Percentiles rank a stretch among this genome's conserved stretches.
Conservation (phyloP, 2,888 invertebrate species). For the Odontocolon sp. region DNA sequence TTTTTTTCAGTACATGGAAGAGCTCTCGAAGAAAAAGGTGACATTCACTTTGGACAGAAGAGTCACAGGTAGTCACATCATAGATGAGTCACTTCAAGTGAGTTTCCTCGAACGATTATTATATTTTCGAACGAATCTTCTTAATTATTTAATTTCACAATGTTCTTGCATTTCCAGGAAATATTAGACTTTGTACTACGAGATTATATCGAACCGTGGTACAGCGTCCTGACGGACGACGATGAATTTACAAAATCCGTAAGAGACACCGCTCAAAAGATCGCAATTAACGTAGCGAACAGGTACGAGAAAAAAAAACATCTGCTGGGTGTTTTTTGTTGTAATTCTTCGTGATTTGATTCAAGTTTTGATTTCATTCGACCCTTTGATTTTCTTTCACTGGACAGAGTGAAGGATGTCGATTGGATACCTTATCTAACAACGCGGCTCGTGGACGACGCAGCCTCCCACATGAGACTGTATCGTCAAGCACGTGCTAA, state of each 20-base stretch:
- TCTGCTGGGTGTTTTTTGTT: neutral
- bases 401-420: conserved; percentile 87
- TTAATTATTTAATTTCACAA: neutral
- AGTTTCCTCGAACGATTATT: conserved; percentile 46
- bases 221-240: conserved; percentile 86
- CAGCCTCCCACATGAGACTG: conserved; percentile 93
- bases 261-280: conserved; percentile 86
- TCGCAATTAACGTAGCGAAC: conserved; percentile 85
- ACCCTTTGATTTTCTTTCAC: too few species aligned
- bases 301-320: conserved; percentile 76
- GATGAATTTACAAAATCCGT: conserved; percentile 88
- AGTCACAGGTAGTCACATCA: conserved; percentile 92
- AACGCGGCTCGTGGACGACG: conserved; percentile 93
- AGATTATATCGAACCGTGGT: conserved; percentile 92
- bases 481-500: conserved; percentile 89
- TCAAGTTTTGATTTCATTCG: too few species aligned
- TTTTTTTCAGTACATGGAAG: conserved; percentile 69
- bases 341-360: neutral
- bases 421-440: conserved; percentile 96
- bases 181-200: conserved; percentile 90
- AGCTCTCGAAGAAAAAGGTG: conserved; percentile 75
- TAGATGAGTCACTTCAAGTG: conserved; percentile 91
- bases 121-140: neutral
- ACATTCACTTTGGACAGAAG: conserved; percentile 82
- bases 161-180: conserved; percentile 80